phyloP scores from a whole-genome alignment of 2,888 invertebrate species.

The Euproctis similis region DNA sequence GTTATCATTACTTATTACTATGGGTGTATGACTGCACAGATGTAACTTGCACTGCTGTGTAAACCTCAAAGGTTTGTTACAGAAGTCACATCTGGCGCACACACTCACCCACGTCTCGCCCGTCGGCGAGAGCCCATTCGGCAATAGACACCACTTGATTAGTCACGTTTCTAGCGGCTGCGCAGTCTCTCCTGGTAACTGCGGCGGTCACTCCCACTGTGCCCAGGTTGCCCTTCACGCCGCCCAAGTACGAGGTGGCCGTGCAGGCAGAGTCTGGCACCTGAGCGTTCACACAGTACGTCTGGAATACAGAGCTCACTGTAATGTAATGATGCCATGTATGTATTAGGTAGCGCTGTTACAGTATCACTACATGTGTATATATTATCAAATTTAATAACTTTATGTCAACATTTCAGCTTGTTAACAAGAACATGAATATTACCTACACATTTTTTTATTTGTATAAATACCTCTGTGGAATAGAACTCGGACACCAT shows the following conservation, averaged over 20 bases:
- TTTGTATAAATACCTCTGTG: too few relatives aligned
- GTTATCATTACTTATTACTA: too few relatives aligned
- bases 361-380: neutral
- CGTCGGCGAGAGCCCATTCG: conserved; percentile 76
- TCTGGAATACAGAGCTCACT: conserved; percentile 48
- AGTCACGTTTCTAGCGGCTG: conserved; percentile 55
- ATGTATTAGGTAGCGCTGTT: neutral
- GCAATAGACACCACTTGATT: conserved; percentile 80
- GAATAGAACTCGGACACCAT: too few relatives aligned
- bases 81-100: too few relatives aligned
- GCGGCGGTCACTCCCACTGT: conserved; percentile 81
- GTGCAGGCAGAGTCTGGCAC: conserved; percentile 83
- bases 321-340: too few relatives aligned
- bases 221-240: conserved; percentile 78
- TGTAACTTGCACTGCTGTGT: too few relatives aligned
- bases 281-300: conserved; percentile 77
- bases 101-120: conserved; percentile 46
- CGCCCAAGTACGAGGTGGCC: conserved; percentile 80
- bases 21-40: too few relatives aligned
- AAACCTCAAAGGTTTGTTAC: too few relatives aligned
- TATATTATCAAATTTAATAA: neutral
- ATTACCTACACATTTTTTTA: too few relatives aligned
- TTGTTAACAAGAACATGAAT: too few relatives aligned
- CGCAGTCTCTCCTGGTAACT: conserved; percentile 76
- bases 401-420: too few relatives aligned